Evolutionary conservation across 2,888 invertebrate species (phyloP), one percentile per base, ranked within the genome.

Genomic region (Synergus japonicus): DNA sequence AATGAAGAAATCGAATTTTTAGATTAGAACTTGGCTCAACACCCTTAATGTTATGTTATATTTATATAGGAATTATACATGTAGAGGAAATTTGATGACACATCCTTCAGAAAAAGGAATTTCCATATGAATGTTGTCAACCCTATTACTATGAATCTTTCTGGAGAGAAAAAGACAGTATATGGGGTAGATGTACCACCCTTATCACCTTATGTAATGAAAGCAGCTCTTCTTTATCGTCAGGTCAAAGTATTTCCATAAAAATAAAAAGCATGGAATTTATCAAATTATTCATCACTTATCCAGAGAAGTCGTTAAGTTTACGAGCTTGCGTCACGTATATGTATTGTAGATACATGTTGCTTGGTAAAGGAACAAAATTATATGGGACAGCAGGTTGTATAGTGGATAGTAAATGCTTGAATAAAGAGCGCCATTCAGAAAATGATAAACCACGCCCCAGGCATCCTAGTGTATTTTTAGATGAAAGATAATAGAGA

Each of bases 221-320:
- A 66, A 66, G 8, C 41, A 10, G 10, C 12, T 41, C 43, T 10
- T 66, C 66, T 66, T 66, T 66, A 66, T 43, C 9, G 10, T 18
- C 43, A 66, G 66, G 41, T 43, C n/a, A 41, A n/a, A 66, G 43
- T 18, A 43, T 66, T 43, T 66, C 10, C n/a, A 66, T 43, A 18
- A 43, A 41, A 66, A 66, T 43, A 43, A 66, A 18, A 66, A 22
- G 66, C 10, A n/a, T 43, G n/a, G 41, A 66, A 41, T 43, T 66
- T 15, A 41, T 66, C 7, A 66, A 43, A 66, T 66, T 66, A 66
- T 66, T 18, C 66, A 66, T 66, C 18, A 66, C 18, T 66, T 66
- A 66, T 66, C 66, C 8, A 4, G n/a, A 41, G 43, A 66, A n/a
- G 43, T 66, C 66, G 43, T 66, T 66, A 66, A 66, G n/a, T 66